These are phyloP conservation scores for Synanthedon tipuliformis DNA, from an alignment of 2,888 invertebrate genomes.

Conservation along the genomic window DNA sequence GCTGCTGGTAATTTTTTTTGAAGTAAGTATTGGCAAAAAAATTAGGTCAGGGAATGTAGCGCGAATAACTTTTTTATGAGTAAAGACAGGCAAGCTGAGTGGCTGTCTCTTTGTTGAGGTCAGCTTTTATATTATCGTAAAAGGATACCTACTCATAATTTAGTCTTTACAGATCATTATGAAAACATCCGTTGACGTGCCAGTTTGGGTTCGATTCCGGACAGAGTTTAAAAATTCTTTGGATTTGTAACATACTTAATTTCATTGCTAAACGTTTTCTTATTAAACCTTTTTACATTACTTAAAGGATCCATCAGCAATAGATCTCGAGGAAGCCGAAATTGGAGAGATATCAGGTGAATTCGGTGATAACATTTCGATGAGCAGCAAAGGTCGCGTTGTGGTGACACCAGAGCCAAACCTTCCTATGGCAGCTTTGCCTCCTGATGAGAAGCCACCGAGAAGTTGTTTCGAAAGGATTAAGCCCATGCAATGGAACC, in stretches of 20 bases:
- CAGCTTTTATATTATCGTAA: no score
- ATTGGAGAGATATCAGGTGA: constrained; percentile 85
- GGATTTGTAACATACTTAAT: background rate
- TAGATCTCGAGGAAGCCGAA: constrained; percentile 77
- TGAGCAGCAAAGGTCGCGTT: constrained; percentile 77
- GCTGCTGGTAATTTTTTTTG: no score
- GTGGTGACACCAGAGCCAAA: constrained; percentile 70
- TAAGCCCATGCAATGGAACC: constrained; percentile 75
- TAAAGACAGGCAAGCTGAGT: no score
- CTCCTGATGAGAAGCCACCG: constrained; percentile 75
- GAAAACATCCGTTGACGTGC: no score
- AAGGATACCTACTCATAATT: no score
- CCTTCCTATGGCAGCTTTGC: constrained; percentile 70
- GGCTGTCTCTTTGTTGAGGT: no score
- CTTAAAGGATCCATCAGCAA: constrained; percentile 68
- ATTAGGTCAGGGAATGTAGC: no score
- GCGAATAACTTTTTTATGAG: no score
- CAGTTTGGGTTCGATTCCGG: no score
- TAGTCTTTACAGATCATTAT: no score
- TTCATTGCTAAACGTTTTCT: background rate
- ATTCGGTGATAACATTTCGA: constrained; percentile 87
- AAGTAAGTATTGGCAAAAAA: no score
- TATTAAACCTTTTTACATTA: constrained; percentile 1
- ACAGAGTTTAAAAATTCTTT: background rate
- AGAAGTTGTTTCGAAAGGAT: constrained; percentile 67